Percentiles rank a stretch among this genome's conserved stretches.
These are phyloP conservation scores for Drosophila sechellia DNA, from an alignment of 1,140 invertebrate genomes.

Conservation along the genomic window DNA sequence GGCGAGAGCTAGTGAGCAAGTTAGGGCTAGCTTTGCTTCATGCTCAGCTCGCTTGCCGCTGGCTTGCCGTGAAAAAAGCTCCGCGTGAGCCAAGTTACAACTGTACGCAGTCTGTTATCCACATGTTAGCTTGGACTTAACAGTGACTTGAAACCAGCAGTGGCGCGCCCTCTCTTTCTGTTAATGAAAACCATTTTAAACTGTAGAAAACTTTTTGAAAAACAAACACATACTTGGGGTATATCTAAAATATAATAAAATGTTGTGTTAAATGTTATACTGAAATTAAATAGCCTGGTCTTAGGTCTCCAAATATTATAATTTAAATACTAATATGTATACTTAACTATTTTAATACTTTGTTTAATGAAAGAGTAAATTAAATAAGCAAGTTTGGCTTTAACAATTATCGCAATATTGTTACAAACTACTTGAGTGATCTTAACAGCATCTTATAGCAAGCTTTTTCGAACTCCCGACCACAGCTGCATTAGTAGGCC, in stretches of 20 bases:
- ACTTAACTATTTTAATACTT: background rate
- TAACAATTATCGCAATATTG: background rate
- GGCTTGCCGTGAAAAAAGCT: constrained; percentile 31
- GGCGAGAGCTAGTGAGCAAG: constrained; percentile 31
- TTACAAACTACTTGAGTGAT: background rate
- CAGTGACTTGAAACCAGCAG: constrained; percentile 24
- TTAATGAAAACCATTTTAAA: background rate
- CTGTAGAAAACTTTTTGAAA: too few relatives aligned
- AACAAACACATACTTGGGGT: background rate
- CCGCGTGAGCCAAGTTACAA: constrained; percentile 32
- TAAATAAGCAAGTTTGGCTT: too few relatives aligned
- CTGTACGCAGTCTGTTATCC: constrained; percentile 32
- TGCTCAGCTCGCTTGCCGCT: constrained; percentile 4
- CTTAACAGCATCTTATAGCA: constrained; percentile 10
- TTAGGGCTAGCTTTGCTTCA: constrained; percentile 28
- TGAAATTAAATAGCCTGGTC: too few relatives aligned
- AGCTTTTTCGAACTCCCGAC: background rate
- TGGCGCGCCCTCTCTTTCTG: background rate
- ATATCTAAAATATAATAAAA: too few relatives aligned
- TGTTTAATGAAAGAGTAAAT: background rate
- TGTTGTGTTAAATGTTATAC: too few relatives aligned
- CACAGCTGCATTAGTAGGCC: constrained; percentile 74
- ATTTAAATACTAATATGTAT: too few relatives aligned
- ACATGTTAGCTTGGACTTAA: constrained; percentile 1
- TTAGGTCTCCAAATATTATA: too few relatives aligned